Base-by-base conservation (phyloP, 2,113 vertebrate species). In the Poeciliopsis turrubarensis region DNA sequence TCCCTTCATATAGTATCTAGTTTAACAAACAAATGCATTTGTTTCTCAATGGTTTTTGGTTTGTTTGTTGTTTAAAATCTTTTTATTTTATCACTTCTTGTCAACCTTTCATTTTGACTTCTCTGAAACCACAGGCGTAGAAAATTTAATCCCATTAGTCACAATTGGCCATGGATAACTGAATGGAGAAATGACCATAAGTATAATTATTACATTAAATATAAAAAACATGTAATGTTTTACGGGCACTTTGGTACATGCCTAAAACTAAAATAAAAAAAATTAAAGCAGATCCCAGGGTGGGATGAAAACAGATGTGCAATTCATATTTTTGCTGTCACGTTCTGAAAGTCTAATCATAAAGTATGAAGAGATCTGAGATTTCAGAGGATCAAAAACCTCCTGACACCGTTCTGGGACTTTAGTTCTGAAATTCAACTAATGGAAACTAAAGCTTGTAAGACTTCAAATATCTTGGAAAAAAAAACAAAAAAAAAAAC, bases 101-200 rank as follows among this genome's bases (percentile, higher is more conserved):
- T 41, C 39, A 41, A 41, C 39, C 32, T 17, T 39, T 71, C 7
- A n/a, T 78, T 72, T 25, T 44, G 64, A 26, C 65, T 8, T 27
- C 15, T 27, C 15, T 22, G 39, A 41, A 41, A 41, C 14, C 39
- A 15, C 39, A 13, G 5, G 13, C 41, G 26, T 30, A n/a, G 57
- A 14, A 70, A 66, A 14, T 32, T 13, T 37, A 15, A 9, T 25
- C 25, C 39, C 71, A 27, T 32, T 15, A 26, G 34, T 22, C 27
- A 31, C 41, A 68, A 54, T 51, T 68, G 44, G 9, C 44, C 26
- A 29, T 27, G 37, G 14, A 29, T 47, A 41, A 44, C 39, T 19
- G 22, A 68, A 68, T 68, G 29, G 67, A 32, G 44, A 68, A 54
- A 34, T n/a, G 31, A 25, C 19, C 31, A 65, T 65, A 65, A 65